Evolutionary conservation across 2,797 vertebrate species (phyloP).

Genomic region (Enteromius radiatus): DNA sequence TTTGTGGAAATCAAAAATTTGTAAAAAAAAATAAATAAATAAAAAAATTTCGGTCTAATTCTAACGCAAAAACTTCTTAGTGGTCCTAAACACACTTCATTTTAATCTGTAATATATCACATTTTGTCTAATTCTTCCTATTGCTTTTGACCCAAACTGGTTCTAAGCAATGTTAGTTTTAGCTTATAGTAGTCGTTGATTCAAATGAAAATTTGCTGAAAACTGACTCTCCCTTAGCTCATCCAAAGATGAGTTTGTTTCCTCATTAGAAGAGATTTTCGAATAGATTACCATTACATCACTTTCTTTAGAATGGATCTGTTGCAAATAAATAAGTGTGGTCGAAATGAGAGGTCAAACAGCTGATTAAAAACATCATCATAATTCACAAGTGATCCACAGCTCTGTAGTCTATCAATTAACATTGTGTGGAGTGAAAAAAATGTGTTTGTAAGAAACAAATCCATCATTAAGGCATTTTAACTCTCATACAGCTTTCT

Average conservation of each 20-base stretch:
- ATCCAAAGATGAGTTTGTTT: too few species aligned
- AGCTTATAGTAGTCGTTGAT: background rate
- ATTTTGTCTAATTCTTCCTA: background rate
- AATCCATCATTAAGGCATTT: too few species aligned
- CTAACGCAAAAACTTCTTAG: background rate
- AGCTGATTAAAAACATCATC: too few species aligned
- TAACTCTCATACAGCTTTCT: too few species aligned
- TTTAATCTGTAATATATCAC: background rate
- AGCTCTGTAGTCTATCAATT: background rate
- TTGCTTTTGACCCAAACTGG: background rate
- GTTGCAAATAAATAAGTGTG: background rate
- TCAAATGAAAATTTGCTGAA: background rate
- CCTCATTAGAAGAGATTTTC: too few species aligned
- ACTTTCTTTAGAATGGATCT: background rate
- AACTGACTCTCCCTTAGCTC: background rate
- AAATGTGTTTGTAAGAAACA: too few species aligned
- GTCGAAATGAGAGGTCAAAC: too few species aligned
- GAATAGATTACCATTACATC: background rate
- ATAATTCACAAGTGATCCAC: too few species aligned
- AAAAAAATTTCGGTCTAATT: too few species aligned
- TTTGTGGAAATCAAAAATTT: background rate
- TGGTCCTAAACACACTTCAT: background rate
- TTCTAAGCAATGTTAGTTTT: background rate
- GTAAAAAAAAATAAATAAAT: too few species aligned
- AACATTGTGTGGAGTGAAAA: too few species aligned